Conservation (phyloP, 2,797 vertebrate genomes). For the Anguilla megastoma region DNA sequence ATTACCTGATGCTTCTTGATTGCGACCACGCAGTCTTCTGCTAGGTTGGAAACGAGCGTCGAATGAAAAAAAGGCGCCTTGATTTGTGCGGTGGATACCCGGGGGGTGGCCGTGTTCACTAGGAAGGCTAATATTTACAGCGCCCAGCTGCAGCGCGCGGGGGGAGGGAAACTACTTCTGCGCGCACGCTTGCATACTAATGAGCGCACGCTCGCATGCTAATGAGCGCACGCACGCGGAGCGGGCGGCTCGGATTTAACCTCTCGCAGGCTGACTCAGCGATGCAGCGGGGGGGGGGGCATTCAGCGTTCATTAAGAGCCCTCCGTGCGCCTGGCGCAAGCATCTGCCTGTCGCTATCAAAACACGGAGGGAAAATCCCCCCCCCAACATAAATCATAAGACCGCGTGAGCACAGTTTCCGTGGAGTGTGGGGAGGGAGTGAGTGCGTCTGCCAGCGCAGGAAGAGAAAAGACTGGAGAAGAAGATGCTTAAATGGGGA, state of each 20-base stretch:
- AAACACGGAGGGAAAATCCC: neutral
- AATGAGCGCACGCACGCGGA: neutral
- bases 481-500: neutral
- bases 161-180: neutral
- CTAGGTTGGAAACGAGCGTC: neutral
- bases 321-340: neutral
- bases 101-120: slow-evolving; percentile 23
- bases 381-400: neutral
- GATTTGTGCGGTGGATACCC: slow-evolving; percentile 5
- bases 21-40: slow-evolving; percentile 20
- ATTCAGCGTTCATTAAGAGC: neutral
- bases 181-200: slow-evolving; percentile 5
- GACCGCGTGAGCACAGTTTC: neutral
- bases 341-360: neutral
- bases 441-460: neutral
- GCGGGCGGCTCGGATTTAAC: neutral
- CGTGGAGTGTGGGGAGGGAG: neutral
- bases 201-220: neutral
- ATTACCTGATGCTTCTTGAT: slow-evolving; percentile 11
- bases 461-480: neutral
- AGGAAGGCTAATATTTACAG: slow-evolving; percentile 31
- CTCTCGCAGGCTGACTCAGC: neutral
- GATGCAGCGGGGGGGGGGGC: neutral
- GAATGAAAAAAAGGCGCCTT: slow-evolving; percentile 10
- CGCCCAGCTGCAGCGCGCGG: slow-evolving; percentile 13